Percentiles rank a stretch among this genome's conserved stretches.
phyloP scores from a whole-genome alignment of 2,888 invertebrate genomes.

The Tenodera sinensis region DNA sequence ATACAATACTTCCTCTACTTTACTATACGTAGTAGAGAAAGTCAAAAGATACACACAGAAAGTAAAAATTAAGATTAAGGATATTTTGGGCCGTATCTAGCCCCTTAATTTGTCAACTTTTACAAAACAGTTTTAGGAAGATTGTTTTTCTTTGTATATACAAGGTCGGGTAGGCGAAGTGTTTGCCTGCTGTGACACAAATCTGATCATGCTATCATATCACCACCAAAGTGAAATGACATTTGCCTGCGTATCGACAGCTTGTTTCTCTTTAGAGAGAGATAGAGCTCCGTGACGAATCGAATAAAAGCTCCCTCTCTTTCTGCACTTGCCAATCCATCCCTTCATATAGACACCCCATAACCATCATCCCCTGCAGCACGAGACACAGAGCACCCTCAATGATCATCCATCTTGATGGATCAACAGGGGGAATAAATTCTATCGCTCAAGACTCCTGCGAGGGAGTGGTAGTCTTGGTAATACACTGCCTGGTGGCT shows the following conservation, averaged over 20 bases:
- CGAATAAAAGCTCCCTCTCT: neutral
- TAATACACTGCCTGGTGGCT: too few species aligned
- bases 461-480: neutral
- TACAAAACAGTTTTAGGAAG: too few species aligned
- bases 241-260: neutral
- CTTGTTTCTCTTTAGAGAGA: neutral
- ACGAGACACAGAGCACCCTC: neutral
- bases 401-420: conserved; percentile 2
- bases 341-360: neutral
- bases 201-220: neutral
- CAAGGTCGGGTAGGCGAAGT: neutral
- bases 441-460: neutral
- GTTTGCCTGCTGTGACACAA: neutral
- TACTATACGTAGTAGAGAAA: too few species aligned
- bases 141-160: too few species aligned
- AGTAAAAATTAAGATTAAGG: too few species aligned
- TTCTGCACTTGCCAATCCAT: neutral
- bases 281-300: neutral
- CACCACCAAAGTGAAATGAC: neutral
- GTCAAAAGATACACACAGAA: too few species aligned
- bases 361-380: neutral
- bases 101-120: too few species aligned
- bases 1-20: too few species aligned
- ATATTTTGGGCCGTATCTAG: too few species aligned
- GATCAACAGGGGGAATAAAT: conserved; percentile 3